phyloP scores from a whole-genome alignment of 2,888 invertebrate species.

The Limnephilus rhombicus region DNA sequence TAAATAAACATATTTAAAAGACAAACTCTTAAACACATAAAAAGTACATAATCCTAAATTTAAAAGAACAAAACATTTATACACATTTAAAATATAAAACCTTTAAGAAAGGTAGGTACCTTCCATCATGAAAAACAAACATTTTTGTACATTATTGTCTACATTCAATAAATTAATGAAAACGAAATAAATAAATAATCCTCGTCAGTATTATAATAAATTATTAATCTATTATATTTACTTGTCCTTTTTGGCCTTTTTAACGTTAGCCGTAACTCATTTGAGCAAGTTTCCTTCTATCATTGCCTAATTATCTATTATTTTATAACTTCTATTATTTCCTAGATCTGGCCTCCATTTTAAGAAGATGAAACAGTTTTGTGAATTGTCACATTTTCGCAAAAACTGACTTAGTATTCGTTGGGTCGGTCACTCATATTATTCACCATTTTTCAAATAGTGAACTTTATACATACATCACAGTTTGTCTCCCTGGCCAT shows the following conservation, averaged over 20 bases:
- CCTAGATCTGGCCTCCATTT: background rate
- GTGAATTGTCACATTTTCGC: background rate
- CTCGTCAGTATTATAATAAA: background rate
- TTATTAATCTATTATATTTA: background rate
- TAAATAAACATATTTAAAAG: background rate
- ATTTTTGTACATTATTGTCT: background rate
- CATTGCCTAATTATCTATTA: no score
- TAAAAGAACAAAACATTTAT: background rate
- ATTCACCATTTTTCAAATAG: background rate
- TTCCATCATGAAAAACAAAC: no score
- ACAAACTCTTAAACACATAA: background rate
- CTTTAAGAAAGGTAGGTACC: background rate
- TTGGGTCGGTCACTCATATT: background rate
- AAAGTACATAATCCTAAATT: background rate
- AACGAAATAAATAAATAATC: background rate
- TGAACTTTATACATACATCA: background rate
- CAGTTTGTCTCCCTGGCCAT: conserved; percentile 12
- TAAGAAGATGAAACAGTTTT: background rate
- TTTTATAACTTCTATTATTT: no score
- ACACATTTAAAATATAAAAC: background rate
- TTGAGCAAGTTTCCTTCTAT: background rate
- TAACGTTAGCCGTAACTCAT: background rate
- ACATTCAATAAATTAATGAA: background rate
- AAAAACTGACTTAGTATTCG: background rate
- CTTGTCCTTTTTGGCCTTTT: background rate